These are phyloP conservation scores for Phalacrocorax carbo DNA, from an alignment of 2,113 vertebrate genomes.

Conservation along the genomic window DNA sequence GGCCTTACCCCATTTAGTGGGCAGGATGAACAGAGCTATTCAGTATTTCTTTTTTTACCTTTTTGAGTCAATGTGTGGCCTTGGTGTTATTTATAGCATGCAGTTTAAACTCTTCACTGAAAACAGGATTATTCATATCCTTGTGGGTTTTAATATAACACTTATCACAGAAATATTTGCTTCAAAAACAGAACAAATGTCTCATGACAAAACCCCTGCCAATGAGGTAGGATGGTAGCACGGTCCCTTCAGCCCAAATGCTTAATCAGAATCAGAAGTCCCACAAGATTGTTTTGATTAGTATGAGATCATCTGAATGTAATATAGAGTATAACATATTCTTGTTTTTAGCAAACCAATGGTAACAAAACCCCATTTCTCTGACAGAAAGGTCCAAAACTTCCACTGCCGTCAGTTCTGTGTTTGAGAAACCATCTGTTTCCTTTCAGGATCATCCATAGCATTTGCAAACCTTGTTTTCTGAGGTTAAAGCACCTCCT, in stretches of 20 bases:
- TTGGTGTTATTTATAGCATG: constrained; percentile 42
- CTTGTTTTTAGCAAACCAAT: constrained; percentile 1
- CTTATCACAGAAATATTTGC: constrained; percentile 60
- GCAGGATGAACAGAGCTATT: constrained; percentile 49
- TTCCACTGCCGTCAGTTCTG: not conserved
- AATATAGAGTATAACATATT: not conserved
- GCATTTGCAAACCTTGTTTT: constrained; percentile 3
- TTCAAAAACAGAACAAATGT: constrained; percentile 48
- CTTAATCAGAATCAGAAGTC: constrained; percentile 53
- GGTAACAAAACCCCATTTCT: constrained; percentile 32
- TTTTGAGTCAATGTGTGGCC: constrained; percentile 49
- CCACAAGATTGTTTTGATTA: constrained; percentile 44
- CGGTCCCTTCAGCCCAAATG: not conserved
- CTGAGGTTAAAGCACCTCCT: not conserved
- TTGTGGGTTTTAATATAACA: constrained; percentile 51
- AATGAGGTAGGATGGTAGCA: constrained; percentile 27
- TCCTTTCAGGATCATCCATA: not conserved
- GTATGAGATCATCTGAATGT: constrained; percentile 48
- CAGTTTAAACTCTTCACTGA: constrained; percentile 44
- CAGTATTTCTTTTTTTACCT: not conserved
- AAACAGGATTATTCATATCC: constrained; percentile 59
- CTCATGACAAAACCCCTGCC: constrained; percentile 52
- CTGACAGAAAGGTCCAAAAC: not conserved
- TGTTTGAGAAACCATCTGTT: not conserved
- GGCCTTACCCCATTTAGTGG: not conserved